phyloP scores from a whole-genome alignment of 2,797 vertebrate genomes.

The Betta splendens region DNA sequence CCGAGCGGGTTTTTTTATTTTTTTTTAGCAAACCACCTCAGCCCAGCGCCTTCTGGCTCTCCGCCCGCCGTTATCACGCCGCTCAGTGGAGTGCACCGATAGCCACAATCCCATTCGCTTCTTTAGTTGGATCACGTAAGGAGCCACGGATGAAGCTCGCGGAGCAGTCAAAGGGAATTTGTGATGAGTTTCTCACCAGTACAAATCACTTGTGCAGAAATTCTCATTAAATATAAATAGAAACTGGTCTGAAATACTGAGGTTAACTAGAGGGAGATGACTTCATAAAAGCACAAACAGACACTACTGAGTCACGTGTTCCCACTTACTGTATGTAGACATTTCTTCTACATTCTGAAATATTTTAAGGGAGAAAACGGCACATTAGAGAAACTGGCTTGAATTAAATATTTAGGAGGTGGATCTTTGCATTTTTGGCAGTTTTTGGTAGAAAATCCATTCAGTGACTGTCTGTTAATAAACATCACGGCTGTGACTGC shows the following conservation, averaged over 20 bases:
- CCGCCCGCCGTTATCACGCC: conserved; percentile 10
- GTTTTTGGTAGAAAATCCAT: no score
- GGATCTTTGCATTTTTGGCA: no score
- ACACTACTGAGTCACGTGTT: background rate
- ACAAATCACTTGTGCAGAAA: conserved; percentile 40
- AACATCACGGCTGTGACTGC: no score
- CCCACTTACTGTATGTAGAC: background rate
- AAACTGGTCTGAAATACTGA: conserved; percentile 22
- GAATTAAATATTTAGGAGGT: no score
- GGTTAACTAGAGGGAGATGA: conserved; percentile 22
- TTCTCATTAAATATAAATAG: conserved; percentile 41
- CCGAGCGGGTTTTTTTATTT: conserved; percentile 43
- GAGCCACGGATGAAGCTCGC: conserved; percentile 15
- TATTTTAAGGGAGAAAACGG: background rate
- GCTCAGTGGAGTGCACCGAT: conserved; percentile 6
- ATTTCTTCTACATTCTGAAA: background rate
- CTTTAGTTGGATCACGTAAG: conserved; percentile 20
- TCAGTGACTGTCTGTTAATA: no score
- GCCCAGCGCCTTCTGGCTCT: conserved; percentile 18
- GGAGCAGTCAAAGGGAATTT: conserved; percentile 37
- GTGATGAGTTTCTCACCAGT: conserved; percentile 29
- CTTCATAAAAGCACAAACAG: conserved; percentile 8
- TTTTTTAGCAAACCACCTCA: conserved; percentile 55
- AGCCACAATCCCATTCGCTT: conserved; percentile 16
- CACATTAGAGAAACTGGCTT: background rate